Base-by-base conservation (phyloP, 2,113 vertebrate genomes). In the Sterrhoptilus dennistouni region DNA sequence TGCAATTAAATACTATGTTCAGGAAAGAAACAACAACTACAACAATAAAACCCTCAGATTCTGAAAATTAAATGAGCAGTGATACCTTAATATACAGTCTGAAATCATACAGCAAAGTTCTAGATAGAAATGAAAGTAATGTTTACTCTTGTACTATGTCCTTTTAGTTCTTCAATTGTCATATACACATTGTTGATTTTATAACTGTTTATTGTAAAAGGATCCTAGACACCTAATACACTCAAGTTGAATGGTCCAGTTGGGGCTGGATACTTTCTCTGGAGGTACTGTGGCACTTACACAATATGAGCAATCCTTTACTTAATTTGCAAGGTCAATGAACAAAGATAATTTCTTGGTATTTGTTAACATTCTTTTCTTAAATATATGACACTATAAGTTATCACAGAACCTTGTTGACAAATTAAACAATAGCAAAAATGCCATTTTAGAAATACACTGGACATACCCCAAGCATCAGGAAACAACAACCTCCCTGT, bases 161-260 rank as follows among this genome's bases (percentile, higher is more conserved):
- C 0, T 49, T 80, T 65, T 66, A 78, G 14, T 23, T 56, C 27
- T 13, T 78, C 21, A 25, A 13, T 81, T 54, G 3, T 27, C 15
- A 5, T 6, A 2, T 78, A 24, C 6, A 15, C 9, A 29, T 50
- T 74, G 31, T 45, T 49, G n/a, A n/a, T 59, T 77, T 8, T 25
- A 14, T 28, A 44, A 3, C 4, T 49, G 6, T 49, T 87, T 78
- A 47, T 50, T 59, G 25, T 27, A 77, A 80, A 87, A 59, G 7
- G 7, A 75, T 38, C 4, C 8, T 28, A 19, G 17, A 14, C 0
- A 1, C 8, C 7, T 52, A n/a, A 21, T 35, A 22, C 11, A 12
- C 14, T 35, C 20, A 36, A 17, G 12, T 3, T 68, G 38, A 87
- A 21, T 56, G n/a, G 14, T 31, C 17, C 47, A 36, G 1, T 0